phyloP scores from a whole-genome alignment of 2,797 vertebrate species.

The Brachyalestes nurse region DNA sequence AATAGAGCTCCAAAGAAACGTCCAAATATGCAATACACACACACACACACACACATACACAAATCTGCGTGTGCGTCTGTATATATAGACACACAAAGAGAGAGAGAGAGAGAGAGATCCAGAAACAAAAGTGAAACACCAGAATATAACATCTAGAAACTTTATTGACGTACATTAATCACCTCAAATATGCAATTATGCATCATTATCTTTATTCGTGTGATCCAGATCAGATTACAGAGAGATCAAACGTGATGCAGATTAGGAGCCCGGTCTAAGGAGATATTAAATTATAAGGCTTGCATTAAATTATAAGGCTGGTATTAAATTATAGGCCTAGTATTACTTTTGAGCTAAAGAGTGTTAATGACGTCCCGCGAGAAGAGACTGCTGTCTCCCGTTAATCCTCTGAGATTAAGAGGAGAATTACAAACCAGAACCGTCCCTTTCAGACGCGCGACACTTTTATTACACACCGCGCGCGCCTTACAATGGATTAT shows the following conservation, averaged over 20 bases:
- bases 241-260: not conserved
- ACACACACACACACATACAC: no score
- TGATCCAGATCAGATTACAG: not conserved
- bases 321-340: not conserved
- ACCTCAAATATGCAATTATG: no score
- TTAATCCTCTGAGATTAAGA: conserved; percentile 7
- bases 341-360: conserved; percentile 3
- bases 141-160: no score
- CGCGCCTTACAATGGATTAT: not conserved
- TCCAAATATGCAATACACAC: no score
- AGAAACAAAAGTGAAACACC: no score
- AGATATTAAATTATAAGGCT: not conserved
- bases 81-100: no score
- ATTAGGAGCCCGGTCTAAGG: not conserved
- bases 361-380: not conserved
- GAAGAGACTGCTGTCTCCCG: not conserved
- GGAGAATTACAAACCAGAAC: not conserved
- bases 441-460: not conserved
- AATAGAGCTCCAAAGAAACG: no score
- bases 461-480: not conserved
- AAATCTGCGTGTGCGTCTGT: no score
- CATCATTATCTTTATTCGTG: no score
- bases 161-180: no score
- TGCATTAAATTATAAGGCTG: not conserved
- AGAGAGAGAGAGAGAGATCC: no score